Conservation (phyloP, 1,140 invertebrate genomes). For the Samia ricini region DNA sequence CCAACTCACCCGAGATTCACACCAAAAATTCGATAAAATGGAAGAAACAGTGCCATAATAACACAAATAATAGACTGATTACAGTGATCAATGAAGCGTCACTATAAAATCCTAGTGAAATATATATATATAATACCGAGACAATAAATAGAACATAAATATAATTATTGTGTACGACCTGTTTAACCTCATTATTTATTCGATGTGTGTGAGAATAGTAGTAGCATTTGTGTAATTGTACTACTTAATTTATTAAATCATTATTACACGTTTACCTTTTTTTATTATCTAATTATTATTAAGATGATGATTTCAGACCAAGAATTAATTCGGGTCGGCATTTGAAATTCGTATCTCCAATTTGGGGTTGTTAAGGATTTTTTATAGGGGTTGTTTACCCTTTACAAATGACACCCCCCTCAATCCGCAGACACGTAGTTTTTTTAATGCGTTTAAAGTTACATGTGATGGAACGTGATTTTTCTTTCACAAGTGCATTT, state of each 20-base stretch:
- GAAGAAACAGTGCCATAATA: constrained; percentile 76
- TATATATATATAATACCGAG: constrained; percentile 49
- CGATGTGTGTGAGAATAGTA: constrained; percentile 71
- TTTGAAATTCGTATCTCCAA: too few relatives aligned
- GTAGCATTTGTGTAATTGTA: constrained; percentile 66
- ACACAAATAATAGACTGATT: constrained; percentile 80
- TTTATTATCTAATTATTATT: neutral
- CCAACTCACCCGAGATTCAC: constrained; percentile 41
- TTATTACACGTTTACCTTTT: constrained; percentile 37
- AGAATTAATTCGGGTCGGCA: too few relatives aligned
- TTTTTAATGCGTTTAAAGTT: too few relatives aligned
- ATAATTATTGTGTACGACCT: constrained; percentile 61
- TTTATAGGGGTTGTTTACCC: too few relatives aligned
- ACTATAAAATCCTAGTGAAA: constrained; percentile 70
- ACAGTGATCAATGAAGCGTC: constrained; percentile 87
- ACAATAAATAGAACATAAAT: constrained; percentile 70
- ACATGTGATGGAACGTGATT: too few relatives aligned
- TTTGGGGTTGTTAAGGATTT: too few relatives aligned
- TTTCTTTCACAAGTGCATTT: too few relatives aligned
- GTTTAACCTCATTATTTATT: constrained; percentile 77
- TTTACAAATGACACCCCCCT: too few relatives aligned
- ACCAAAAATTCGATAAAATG: constrained; percentile 63
- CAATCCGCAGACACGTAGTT: too few relatives aligned
- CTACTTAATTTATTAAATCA: constrained; percentile 75
- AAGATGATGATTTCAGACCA: too few relatives aligned